Evolutionary conservation across 2,113 vertebrate species (phyloP).

Genomic region (Pica pica): DNA sequence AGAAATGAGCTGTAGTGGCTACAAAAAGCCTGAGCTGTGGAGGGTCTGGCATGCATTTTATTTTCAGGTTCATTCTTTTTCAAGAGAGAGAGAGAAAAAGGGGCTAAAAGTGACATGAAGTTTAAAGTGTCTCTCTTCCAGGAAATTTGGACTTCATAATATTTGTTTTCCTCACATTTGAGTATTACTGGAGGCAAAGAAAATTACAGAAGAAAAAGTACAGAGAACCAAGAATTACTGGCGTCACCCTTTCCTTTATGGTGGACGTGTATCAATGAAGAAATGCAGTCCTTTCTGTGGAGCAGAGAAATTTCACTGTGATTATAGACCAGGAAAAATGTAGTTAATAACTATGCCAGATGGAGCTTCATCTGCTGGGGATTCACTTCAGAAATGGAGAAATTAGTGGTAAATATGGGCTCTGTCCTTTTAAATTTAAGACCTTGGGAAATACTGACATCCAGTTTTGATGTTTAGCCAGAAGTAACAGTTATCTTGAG

Average conservation of each 20-base stretch:
- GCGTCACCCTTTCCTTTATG: neutral
- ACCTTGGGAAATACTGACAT: neutral
- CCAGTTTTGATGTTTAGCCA: conserved; percentile 15
- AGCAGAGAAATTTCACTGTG: neutral
- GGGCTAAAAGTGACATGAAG: neutral
- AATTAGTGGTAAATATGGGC: neutral
- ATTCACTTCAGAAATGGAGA: neutral
- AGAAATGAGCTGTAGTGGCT: neutral
- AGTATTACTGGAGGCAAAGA: neutral
- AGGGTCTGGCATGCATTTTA: neutral
- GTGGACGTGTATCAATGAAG: neutral
- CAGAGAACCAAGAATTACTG: neutral
- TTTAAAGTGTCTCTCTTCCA: neutral
- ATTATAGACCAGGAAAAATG: neutral
- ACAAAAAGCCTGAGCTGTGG: neutral
- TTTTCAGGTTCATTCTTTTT: neutral
- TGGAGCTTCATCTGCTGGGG: neutral
- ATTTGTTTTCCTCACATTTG: neutral
- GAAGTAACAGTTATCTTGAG: conserved; percentile 5
- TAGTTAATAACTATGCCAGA: conserved; percentile 8
- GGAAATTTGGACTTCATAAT: neutral
- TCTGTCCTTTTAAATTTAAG: conserved; percentile 34
- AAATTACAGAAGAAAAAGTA: neutral
- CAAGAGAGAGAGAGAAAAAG: neutral
- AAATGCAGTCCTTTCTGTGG: neutral